A percentile compares a stretch with the other conserved stretches of the same genome.
phyloP scores from a whole-genome alignment of 92 coral and sea anemone genomes.

The Phymanthus crucifer region DNA sequence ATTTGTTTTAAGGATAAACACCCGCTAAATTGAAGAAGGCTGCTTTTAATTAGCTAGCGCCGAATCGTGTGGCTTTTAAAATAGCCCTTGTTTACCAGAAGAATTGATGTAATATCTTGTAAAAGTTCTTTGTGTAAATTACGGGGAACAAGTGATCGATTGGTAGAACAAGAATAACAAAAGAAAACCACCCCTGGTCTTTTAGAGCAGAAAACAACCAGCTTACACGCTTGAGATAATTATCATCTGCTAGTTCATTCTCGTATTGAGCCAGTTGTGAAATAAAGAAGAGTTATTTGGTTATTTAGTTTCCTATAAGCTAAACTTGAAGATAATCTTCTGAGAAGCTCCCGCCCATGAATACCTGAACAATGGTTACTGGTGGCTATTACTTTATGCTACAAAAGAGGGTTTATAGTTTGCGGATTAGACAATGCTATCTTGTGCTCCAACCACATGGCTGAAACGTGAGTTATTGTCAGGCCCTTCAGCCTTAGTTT shows the following conservation, averaged over 20 bases:
- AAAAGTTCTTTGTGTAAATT: not conserved
- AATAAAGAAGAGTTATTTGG: not conserved
- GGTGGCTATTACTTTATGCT: not conserved
- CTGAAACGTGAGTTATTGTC: conserved; percentile 33
- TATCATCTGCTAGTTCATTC: not conserved
- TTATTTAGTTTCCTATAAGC: not conserved
- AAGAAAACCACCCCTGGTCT: not conserved
- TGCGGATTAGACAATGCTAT: not conserved
- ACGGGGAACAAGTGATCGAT: not conserved
- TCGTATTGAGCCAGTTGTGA: not conserved
- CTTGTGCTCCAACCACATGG: conserved; percentile 22
- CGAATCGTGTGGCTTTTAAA: conserved; percentile 3
- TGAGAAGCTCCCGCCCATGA: not conserved
- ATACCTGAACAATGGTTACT: not conserved
- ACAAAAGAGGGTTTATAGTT: not conserved
- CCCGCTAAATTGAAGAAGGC: conserved; percentile 4
- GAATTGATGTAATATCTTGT: conserved; percentile 1
- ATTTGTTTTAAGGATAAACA: conserved; percentile 5
- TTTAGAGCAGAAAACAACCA: not conserved
- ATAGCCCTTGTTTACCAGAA: not conserved
- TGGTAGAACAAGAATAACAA: not conserved
- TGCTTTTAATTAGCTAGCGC: not conserved
- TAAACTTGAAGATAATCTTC: not conserved
- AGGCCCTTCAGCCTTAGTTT: conserved; percentile 4
- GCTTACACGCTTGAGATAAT: not conserved